Percentiles rank a stretch among this genome's conserved stretches.
Evolutionary conservation across 2,113 vertebrate genomes (phyloP).

Genomic region (Trachemys scripta): DNA sequence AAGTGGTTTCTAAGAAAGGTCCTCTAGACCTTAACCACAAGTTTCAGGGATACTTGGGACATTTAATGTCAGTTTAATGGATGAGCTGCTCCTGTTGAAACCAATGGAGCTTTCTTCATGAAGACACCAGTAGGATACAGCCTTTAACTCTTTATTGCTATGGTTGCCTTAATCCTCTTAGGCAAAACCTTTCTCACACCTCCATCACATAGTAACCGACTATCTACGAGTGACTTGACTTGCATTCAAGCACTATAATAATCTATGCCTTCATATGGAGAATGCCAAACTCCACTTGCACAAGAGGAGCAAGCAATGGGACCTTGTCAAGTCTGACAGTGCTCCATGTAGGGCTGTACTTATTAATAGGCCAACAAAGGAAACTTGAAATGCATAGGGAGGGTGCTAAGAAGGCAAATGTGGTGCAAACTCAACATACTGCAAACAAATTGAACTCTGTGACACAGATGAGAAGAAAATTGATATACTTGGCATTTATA

Average conservation of each 20-base stretch:
- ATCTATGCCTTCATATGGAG: neutral
- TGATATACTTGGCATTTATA: too few relatives aligned
- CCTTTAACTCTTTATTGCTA: neutral
- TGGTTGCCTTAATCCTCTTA: neutral
- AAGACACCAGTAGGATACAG: neutral
- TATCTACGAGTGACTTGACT: neutral
- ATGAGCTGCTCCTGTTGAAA: neutral
- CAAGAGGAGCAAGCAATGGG: neutral
- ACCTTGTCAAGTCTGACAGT: neutral
- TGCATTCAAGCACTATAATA: neutral
- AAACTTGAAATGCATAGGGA: neutral
- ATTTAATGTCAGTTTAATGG: neutral
- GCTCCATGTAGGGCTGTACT: neutral
- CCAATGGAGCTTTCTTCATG: neutral
- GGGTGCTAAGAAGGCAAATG: too few relatives aligned
- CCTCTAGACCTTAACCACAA: neutral
- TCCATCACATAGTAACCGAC: neutral
- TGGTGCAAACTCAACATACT: too few relatives aligned
- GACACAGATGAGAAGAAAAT: too few relatives aligned
- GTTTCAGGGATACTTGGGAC: neutral
- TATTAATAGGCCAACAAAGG: neutral
- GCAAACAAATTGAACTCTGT: too few relatives aligned
- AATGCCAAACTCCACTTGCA: neutral
- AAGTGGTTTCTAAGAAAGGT: neutral
- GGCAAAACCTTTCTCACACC: neutral